Conservation (phyloP, 2,888 invertebrate genomes). For the Elysia crispata region DNA sequence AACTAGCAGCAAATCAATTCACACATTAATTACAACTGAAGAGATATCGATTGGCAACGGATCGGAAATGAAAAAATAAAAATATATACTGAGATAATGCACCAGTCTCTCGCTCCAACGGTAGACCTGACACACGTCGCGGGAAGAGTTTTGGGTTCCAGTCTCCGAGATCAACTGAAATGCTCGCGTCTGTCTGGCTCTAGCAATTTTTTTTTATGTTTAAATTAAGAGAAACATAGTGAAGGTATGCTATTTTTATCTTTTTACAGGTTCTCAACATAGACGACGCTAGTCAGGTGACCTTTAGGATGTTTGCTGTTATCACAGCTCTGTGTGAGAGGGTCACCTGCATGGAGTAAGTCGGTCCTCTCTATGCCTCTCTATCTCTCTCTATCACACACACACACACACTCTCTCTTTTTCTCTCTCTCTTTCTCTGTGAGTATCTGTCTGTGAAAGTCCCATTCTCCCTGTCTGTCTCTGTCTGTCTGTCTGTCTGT, state of each 20-base stretch:
- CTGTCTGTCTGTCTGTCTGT: too few species aligned
- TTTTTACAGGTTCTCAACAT: slow-evolving; percentile 66
- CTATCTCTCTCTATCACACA: background rate
- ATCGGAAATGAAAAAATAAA: too few species aligned
- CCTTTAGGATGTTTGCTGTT: slow-evolving; percentile 75
- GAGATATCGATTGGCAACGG: too few species aligned
- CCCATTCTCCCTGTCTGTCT: too few species aligned
- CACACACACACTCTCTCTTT: background rate
- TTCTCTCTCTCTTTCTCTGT: background rate
- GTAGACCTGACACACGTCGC: too few species aligned
- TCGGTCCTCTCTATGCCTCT: slow-evolving; percentile 6
- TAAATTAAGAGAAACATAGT: background rate
- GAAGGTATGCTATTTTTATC: background rate
- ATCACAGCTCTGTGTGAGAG: slow-evolving; percentile 73
- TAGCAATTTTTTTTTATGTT: background rate
- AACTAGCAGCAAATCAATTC: too few species aligned
- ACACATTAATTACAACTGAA: too few species aligned
- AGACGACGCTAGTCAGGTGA: slow-evolving; percentile 70
- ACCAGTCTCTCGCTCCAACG: too few species aligned
- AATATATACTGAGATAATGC: too few species aligned
- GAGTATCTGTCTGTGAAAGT: background rate
- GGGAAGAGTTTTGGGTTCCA: too few species aligned
- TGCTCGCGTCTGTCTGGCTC: background rate
- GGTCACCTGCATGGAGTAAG: slow-evolving; percentile 75
- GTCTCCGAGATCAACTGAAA: too few species aligned